Conservation (phyloP, 2,888 invertebrate genomes). For the Noctua comes region DNA sequence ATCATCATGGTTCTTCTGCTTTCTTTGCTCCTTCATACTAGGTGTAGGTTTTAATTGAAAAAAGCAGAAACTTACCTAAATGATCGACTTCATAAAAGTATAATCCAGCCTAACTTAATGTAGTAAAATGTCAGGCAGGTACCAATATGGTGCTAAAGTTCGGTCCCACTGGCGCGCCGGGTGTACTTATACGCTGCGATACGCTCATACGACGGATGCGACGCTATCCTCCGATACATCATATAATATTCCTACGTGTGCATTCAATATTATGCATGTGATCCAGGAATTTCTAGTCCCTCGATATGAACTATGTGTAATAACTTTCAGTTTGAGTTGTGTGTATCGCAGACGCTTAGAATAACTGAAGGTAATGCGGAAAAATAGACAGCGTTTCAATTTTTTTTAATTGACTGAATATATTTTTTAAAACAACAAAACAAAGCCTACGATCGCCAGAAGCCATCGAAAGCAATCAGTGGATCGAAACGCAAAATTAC, state of each 20-base stretch:
- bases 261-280: conserved; percentile 29
- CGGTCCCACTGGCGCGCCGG: conserved; percentile 17
- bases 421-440: background rate
- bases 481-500: background rate
- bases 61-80: background rate
- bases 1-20: background rate
- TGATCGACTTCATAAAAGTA: background rate
- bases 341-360: background rate
- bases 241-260: conserved; percentile 35
- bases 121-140: conserved; percentile 1
- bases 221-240: conserved; percentile 26
- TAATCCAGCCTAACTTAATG: background rate
- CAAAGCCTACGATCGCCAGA: background rate
- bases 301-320: conserved; percentile 28
- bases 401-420: background rate
- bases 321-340: conserved; percentile 30
- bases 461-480: background rate
- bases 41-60: background rate
- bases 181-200: conserved; percentile 19
- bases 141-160: conserved; percentile 19
- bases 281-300: conserved; percentile 8
- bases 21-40: background rate
- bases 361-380: conserved; percentile 3
- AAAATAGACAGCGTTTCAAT: background rate
- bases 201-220: conserved; percentile 31